These are phyloP conservation scores for Aleiodes testaceus DNA, from an alignment of 2,888 invertebrate genomes.

Conservation along the genomic window DNA sequence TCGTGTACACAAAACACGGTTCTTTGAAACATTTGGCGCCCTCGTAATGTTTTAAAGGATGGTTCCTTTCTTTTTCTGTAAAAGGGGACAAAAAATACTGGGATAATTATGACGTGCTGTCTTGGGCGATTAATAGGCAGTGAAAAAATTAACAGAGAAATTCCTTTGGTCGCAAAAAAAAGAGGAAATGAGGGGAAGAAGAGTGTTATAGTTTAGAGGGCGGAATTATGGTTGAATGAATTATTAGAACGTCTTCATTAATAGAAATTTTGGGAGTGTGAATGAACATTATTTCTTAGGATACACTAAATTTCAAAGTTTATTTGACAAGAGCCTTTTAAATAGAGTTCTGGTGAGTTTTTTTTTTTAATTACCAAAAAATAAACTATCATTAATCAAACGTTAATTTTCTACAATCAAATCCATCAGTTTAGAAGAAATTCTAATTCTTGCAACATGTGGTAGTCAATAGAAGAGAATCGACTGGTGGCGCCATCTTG, in stretches of 20 bases:
- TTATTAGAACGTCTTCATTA: neutral
- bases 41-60: constrained; percentile 1
- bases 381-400: too few species aligned
- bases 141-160: neutral
- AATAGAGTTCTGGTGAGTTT: too few species aligned
- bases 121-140: constrained; percentile 21
- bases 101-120: constrained; percentile 22
- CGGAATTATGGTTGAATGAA: neutral
- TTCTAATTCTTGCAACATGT: too few species aligned
- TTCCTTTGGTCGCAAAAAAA: neutral
- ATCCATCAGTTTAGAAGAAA: too few species aligned
- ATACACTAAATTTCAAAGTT: too few species aligned
- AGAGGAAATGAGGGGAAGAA: constrained; percentile 3
- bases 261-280: neutral
- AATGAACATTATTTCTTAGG: too few species aligned
- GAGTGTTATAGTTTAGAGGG: neutral
- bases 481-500: too few species aligned
- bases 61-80: neutral
- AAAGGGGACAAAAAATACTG: neutral
- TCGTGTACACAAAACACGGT: constrained; percentile 35
- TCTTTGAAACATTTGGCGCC: constrained; percentile 35
- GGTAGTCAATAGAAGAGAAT: too few species aligned
- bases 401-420: too few species aligned
- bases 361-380: too few species aligned
- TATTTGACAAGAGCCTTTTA: too few species aligned